phyloP scores from a whole-genome alignment of 2,113 vertebrate genomes.

The Drymodes brunneopygia region DNA sequence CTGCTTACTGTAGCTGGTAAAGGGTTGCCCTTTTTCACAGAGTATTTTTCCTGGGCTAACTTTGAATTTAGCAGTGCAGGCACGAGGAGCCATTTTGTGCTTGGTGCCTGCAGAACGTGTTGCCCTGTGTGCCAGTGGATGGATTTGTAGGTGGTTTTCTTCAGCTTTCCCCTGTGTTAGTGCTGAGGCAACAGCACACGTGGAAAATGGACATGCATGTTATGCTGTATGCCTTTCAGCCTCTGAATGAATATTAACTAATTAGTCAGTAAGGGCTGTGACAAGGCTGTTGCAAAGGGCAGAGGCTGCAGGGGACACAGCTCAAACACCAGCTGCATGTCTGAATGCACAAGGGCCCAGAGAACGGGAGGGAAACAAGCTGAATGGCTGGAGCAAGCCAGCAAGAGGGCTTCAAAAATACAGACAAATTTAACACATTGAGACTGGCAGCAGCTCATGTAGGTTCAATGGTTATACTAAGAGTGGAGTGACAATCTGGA shows the following conservation, averaged over 20 bases:
- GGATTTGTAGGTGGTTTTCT: background rate
- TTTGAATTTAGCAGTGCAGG: background rate
- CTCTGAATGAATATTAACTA: background rate
- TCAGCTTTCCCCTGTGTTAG: background rate
- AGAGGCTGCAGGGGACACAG: background rate
- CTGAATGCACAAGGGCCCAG: background rate
- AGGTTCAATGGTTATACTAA: background rate
- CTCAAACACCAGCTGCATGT: accelerated
- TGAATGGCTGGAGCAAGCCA: background rate
- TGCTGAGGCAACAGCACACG: accelerated
- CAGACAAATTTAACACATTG: background rate
- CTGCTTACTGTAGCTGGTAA: background rate
- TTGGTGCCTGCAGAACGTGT: background rate
- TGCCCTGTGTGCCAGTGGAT: background rate
- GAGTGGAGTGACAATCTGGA: background rate
- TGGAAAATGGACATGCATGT: background rate
- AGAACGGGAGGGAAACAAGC: background rate
- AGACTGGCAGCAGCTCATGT: background rate
- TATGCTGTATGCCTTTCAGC: background rate
- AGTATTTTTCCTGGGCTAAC: background rate
- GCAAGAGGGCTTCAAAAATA: background rate
- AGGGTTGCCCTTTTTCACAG: background rate
- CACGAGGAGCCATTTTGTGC: background rate
- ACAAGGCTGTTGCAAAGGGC: background rate
- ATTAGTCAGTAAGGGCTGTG: background rate